Evolutionary conservation across 2,888 invertebrate genomes (phyloP).

Genomic region (Furcula furcula): DNA sequence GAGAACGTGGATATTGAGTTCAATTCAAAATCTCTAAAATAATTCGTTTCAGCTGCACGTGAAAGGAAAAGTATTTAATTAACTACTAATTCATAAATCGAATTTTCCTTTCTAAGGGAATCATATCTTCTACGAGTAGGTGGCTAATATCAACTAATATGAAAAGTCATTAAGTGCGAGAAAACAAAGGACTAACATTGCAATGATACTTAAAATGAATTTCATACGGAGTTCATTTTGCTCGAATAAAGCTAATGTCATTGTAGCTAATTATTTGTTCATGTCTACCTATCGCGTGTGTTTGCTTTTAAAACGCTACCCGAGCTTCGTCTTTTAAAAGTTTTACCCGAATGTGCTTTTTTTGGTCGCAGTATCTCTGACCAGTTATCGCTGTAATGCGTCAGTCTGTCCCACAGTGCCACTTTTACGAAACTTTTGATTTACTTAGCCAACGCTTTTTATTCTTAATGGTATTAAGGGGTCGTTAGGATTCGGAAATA

Average conservation of each 20-base stretch:
- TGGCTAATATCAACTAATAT: too few relatives aligned
- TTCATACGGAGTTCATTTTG: constrained; percentile 15
- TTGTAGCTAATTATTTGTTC: constrained; percentile 49
- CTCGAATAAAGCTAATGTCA: constrained; percentile 7
- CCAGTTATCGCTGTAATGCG: constrained; percentile 54
- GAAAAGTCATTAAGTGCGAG: background rate
- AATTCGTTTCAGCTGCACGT: too few relatives aligned
- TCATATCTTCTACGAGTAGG: too few relatives aligned
- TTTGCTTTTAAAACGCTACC: constrained; percentile 51
- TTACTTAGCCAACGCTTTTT: constrained; percentile 39
- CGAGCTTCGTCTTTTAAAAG: constrained; percentile 36
- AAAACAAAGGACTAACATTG: constrained; percentile 1
- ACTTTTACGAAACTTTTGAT: constrained; percentile 58
- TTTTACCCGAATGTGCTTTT: constrained; percentile 37
- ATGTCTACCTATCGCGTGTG: constrained; percentile 52
- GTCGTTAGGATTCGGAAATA: background rate
- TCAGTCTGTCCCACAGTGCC: constrained; percentile 54
- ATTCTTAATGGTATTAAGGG: constrained; percentile 26
- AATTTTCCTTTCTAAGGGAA: too few relatives aligned
- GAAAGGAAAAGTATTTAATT: too few relatives aligned
- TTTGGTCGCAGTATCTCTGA: constrained; percentile 39
- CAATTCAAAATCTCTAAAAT: too few relatives aligned
- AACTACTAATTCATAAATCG: too few relatives aligned
- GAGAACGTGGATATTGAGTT: too few relatives aligned
- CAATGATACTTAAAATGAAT: constrained; percentile 10